phyloP scores from a whole-genome alignment of 1,140 invertebrate species.

The Drosophila tsacasi region DNA sequence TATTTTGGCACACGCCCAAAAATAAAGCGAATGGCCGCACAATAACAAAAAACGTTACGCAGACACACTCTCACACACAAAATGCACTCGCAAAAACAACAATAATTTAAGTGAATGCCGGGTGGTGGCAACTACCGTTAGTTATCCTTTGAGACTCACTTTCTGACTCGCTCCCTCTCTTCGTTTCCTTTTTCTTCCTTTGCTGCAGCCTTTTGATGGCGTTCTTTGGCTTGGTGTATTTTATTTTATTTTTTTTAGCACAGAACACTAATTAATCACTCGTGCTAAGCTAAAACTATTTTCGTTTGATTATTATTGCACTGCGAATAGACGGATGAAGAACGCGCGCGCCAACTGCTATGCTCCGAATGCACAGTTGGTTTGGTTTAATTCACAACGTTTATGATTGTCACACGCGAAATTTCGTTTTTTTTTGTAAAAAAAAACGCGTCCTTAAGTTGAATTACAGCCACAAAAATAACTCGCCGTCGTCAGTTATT shows the following conservation, averaged over 20 bases:
- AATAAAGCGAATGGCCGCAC: slow-evolving; percentile 14
- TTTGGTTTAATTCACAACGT: neutral
- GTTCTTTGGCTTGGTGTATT: slow-evolving; percentile 1
- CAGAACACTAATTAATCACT: neutral
- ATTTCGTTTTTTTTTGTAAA: neutral
- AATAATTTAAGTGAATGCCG: neutral
- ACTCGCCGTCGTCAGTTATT: too few relatives aligned
- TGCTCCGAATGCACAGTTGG: neutral
- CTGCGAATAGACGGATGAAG: neutral
- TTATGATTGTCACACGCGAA: neutral
- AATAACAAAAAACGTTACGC: slow-evolving; percentile 7
- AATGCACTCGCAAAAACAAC: slow-evolving; percentile 2
- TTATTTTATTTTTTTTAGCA: neutral
- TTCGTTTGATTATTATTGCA: slow-evolving; percentile 3
- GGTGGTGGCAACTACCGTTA: slow-evolving; percentile 24
- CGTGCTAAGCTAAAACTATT: neutral
- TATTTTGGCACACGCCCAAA: slow-evolving; percentile 26
- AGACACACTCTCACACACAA: neutral
- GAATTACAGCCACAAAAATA: neutral
- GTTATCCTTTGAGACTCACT: slow-evolving; percentile 22
- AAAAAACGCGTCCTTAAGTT: neutral
- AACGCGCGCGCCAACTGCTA: neutral
- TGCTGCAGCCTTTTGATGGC: neutral
- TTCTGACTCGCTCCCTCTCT: neutral
- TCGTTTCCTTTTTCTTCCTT: neutral